These are phyloP conservation scores for Colletes latitarsis DNA, from an alignment of 1,140 invertebrate genomes.

Conservation along the genomic window DNA sequence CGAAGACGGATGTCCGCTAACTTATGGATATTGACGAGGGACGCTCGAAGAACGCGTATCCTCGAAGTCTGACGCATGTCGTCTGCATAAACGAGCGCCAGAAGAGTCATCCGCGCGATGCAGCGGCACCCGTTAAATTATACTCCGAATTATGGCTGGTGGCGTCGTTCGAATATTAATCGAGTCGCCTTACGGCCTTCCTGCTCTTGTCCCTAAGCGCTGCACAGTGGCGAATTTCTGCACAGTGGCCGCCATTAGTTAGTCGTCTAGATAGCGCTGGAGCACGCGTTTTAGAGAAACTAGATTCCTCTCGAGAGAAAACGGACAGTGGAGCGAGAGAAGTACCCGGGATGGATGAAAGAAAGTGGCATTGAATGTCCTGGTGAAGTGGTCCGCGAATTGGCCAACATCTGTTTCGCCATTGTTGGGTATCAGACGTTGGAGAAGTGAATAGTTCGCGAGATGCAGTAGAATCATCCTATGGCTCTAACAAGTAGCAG, in stretches of 20 bases:
- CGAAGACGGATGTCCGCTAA: conserved; percentile 50
- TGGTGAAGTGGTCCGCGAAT: not conserved
- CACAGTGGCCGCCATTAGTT: not conserved
- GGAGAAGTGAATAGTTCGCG: no score
- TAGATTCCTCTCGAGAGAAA: not conserved
- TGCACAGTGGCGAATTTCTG: not conserved
- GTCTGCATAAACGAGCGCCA: conserved; percentile 32
- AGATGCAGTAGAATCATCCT: no score
- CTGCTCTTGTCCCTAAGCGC: not conserved
- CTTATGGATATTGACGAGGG: conserved; percentile 62
- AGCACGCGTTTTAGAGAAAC: not conserved
- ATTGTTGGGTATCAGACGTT: no score
- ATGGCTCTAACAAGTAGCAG: no score
- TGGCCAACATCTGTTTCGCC: no score
- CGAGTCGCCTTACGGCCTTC: not conserved
- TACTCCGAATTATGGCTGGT: conserved; percentile 23
- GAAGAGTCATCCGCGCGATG: conserved; percentile 43
- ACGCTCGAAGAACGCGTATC: conserved; percentile 25
- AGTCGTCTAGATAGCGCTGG: no score
- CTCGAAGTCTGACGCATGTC: conserved; percentile 37
- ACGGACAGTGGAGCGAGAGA: no score
- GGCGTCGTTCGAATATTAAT: conserved; percentile 43
- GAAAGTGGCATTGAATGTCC: not conserved
- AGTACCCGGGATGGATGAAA: not conserved
- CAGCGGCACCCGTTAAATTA: conserved; percentile 55